These are phyloP conservation scores for Gonioctena quinquepunctata DNA, from an alignment of 1,140 invertebrate genomes.

Conservation along the genomic window DNA sequence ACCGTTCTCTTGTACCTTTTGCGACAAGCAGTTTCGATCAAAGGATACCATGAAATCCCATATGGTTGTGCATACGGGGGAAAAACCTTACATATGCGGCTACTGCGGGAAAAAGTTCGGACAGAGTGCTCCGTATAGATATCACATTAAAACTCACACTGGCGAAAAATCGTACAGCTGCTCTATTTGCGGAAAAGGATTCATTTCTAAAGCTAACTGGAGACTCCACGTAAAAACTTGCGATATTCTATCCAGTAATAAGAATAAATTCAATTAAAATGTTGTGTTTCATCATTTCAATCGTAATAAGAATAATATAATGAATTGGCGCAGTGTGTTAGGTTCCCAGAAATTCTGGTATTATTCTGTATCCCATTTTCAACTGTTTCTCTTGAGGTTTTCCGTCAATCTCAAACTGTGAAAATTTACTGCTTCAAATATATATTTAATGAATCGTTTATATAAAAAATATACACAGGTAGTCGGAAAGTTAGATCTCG, in stretches of 20 bases:
- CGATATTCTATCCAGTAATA: constrained; percentile 4
- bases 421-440: too few relatives aligned
- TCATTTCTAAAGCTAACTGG: constrained; percentile 66
- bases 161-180: constrained; percentile 61
- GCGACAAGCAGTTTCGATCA: constrained; percentile 61
- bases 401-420: too few relatives aligned
- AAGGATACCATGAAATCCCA: constrained; percentile 64
- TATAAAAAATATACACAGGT: too few relatives aligned
- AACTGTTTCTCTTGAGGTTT: too few relatives aligned
- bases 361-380: too few relatives aligned
- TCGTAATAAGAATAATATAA: too few relatives aligned
- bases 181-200: constrained; percentile 65
- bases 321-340: background rate
- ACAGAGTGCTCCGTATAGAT: constrained; percentile 57
- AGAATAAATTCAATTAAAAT: background rate
- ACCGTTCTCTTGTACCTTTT: constrained; percentile 59
- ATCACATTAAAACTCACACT: constrained; percentile 58
- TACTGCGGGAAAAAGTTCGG: constrained; percentile 59
- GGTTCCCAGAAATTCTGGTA: too few relatives aligned
- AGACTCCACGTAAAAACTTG: constrained; percentile 64
- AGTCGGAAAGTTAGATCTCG: too few relatives aligned
- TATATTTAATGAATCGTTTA: too few relatives aligned
- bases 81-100: constrained; percentile 58
- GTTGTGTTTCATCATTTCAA: too few relatives aligned
- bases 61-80: constrained; percentile 63